Conservation (phyloP, 2,888 invertebrate species). For the Achlya flavicornis region DNA sequence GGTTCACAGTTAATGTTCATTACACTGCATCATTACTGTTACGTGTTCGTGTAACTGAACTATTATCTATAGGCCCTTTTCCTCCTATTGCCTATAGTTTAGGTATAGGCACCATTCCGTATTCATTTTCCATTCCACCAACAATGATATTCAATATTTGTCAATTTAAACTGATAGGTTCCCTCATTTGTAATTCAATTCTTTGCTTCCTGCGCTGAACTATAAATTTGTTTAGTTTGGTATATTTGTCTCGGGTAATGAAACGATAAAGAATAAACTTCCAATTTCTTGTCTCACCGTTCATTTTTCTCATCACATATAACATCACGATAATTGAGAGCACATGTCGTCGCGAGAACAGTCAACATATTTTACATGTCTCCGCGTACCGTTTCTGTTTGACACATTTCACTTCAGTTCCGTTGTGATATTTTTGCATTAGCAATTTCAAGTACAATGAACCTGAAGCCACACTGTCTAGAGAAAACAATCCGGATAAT, state of each 20-base stretch:
- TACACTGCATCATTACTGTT: slow-evolving; percentile 19
- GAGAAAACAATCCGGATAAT: slow-evolving; percentile 25
- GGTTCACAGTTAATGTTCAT: slow-evolving; percentile 47
- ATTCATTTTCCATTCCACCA: neutral
- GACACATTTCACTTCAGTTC: slow-evolving; percentile 56
- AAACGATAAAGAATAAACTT: neutral
- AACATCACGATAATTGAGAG: slow-evolving; percentile 2
- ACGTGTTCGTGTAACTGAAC: slow-evolving; percentile 9
- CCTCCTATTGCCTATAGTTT: slow-evolving; percentile 15
- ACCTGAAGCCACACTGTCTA: slow-evolving; percentile 62
- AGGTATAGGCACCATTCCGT: neutral
- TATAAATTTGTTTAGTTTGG: neutral
- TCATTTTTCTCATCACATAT: neutral
- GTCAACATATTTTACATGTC: neutral
- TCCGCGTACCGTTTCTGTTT: slow-evolving; percentile 25
- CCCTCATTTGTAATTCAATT: slow-evolving; percentile 2
- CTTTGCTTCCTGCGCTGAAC: neutral
- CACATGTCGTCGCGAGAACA: neutral
- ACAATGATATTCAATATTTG: neutral
- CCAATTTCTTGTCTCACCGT: neutral
- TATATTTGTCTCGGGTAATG: neutral
- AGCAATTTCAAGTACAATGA: slow-evolving; percentile 60
- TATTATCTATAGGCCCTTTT: slow-evolving; percentile 28
- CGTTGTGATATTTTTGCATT: slow-evolving; percentile 59
- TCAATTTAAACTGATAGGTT: neutral